A percentile compares a stretch with the other conserved stretches of the same genome.
Evolutionary conservation across 1,140 invertebrate species (phyloP).

Genomic region (Hycleus phaleratus): DNA sequence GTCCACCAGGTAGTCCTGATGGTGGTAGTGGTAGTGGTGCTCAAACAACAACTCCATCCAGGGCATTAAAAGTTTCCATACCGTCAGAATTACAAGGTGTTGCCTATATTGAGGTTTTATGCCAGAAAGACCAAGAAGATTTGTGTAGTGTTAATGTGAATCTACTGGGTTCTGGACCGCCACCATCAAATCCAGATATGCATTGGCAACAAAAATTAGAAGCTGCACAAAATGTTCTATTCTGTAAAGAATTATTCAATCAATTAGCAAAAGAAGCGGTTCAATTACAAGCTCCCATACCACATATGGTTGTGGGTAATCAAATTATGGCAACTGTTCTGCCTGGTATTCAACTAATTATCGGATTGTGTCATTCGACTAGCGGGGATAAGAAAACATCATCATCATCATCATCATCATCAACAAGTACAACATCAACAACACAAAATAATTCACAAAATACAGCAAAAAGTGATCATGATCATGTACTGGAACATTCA

Average conservation of each 20-base stretch:
- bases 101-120: slow-evolving; percentile 90
- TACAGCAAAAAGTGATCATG: slow-evolving; percentile 66
- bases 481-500: slow-evolving; percentile 93
- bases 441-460: slow-evolving; percentile 38
- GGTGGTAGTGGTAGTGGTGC: slow-evolving; percentile 3
- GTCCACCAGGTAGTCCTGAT: slow-evolving; percentile 48
- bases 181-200: slow-evolving; percentile 63
- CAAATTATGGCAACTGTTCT: slow-evolving; percentile 94
- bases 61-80: slow-evolving; percentile 83
- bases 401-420: slow-evolving; percentile 49
- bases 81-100: slow-evolving; percentile 91
- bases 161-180: slow-evolving; percentile 51
- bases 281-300: slow-evolving; percentile 83
- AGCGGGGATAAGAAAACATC: slow-evolving; percentile 50
- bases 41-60: slow-evolving; percentile 47
- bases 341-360: slow-evolving; percentile 83
- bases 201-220: slow-evolving; percentile 94
- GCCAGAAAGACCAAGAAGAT: slow-evolving; percentile 86
- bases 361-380: slow-evolving; percentile 71
- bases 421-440: slow-evolving; percentile 50
- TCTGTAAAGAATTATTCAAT: slow-evolving; percentile 95
- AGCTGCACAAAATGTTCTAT: slow-evolving; percentile 92
- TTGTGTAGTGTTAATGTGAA: slow-evolving; percentile 72
- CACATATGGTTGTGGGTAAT: slow-evolving; percentile 94
- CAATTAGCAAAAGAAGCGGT: slow-evolving; percentile 92